Evolutionary conservation across 1,140 invertebrate species (phyloP), one percentile per base, ranked within the genome.

Genomic region (Orussus abietinus): DNA sequence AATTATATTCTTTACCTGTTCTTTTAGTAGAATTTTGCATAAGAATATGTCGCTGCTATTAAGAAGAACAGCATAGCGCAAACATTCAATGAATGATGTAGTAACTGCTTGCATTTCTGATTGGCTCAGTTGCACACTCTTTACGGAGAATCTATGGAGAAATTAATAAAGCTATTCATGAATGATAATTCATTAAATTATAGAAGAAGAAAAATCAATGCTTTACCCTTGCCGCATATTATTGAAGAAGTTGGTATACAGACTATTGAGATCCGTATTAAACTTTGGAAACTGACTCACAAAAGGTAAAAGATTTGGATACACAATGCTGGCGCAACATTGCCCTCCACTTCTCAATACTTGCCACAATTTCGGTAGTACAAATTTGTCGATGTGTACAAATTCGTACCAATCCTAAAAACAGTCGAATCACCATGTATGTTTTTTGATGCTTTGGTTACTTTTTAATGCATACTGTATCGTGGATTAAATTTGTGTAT

Each of bases 231-330:
- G 60, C 25, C 75, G 72, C 58, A 88, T 73, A 54, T 81, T 80
- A 32, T 75, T 69, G 61, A 89, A 87, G 49, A 88, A 84, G 46
- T 77, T 77, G n/a, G 65, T 56, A 53, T 83, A 84, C 47, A 89
- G 80, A 26, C 71, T 65, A n/a, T 70, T 58, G 15, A 72, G 63
- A 39, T 79, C 66, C 10, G 77, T 53, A 9, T 77, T 59, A 20
- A 79, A 62, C 15, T 66, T 64, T n/a, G 82, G 79, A 32, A 90
- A 71, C 50, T 85, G 78, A 30, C 83, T 85, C 1, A 90, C 51
- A 26, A 90, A 76, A 4, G 87, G 85, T 11, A 91, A 59, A 13
- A 90, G 57, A 65, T 84, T 83, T 6, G 86, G 86, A 57, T 79
- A 86, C 48, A 90, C 77, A 3, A 78, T 68, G 39, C 65, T 66